Evolutionary conservation across 2,888 invertebrate genomes (phyloP).

Genomic region (Cephus pygmeus): DNA sequence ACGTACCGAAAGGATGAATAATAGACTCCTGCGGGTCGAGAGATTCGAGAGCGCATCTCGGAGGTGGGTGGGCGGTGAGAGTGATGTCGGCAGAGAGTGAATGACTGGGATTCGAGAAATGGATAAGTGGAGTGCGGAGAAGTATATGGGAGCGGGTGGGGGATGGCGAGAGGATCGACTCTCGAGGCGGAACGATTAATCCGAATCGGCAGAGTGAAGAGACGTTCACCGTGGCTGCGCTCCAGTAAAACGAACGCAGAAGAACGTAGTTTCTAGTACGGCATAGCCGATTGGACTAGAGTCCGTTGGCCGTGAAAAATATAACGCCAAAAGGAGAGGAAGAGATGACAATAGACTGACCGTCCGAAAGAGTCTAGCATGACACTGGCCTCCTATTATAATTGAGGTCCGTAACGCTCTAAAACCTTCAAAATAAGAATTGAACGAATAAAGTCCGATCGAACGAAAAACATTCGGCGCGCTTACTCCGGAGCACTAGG

Average conservation of each 20-base stretch:
- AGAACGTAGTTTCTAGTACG: constrained; percentile 28
- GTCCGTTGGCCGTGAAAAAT: neutral
- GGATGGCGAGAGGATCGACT: neutral
- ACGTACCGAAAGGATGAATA: too few relatives aligned
- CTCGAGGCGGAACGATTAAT: neutral
- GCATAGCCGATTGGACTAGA: neutral
- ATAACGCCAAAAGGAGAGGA: neutral
- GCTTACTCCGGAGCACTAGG: too few relatives aligned
- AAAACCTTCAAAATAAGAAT: constrained; percentile 50
- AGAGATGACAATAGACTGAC: constrained; percentile 1
- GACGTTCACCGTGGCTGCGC: constrained; percentile 25
- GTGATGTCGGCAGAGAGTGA: neutral
- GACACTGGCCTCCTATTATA: constrained; percentile 21
- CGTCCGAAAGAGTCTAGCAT: constrained; percentile 9
- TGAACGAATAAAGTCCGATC: constrained; percentile 26
- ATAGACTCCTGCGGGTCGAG: too few relatives aligned
- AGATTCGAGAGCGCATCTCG: too few relatives aligned
- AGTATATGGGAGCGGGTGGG: too few relatives aligned
- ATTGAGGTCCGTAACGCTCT: constrained; percentile 54
- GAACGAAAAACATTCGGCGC: neutral
- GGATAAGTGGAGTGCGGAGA: neutral
- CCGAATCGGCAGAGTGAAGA: neutral
- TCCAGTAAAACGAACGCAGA: constrained; percentile 42
- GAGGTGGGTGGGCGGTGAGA: too few relatives aligned
- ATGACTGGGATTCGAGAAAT: neutral